Evolutionary conservation across 2,113 vertebrate species (phyloP).

Genomic region (Microcebus tavaratra): DNA sequence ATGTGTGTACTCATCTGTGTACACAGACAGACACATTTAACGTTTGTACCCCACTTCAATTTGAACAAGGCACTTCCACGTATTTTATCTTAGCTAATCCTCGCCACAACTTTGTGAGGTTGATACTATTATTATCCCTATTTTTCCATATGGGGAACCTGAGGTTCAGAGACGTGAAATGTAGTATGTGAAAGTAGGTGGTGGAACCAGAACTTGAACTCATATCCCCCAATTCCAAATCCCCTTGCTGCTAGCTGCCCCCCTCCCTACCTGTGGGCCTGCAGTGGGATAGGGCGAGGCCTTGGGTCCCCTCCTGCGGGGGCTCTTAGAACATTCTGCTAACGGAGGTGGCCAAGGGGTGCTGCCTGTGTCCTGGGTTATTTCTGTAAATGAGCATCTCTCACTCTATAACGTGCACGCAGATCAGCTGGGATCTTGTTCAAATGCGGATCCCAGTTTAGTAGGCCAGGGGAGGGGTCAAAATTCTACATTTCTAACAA

Average conservation of each 20-base stretch:
- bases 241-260: not conserved
- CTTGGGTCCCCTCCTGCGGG: fast-evolving
- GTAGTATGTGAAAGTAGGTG: not conserved
- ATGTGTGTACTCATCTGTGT: not conserved
- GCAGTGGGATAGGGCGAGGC: not conserved
- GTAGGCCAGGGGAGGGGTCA: not conserved
- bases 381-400: not conserved
- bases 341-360: not conserved
- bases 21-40: fast-evolving
- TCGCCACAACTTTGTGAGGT: not conserved
- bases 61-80: not conserved
- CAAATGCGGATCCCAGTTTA: not conserved
- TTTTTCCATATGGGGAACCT: not conserved
- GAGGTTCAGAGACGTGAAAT: not conserved
- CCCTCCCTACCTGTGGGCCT: no score
- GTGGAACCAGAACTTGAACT: not conserved
- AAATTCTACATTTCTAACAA: not conserved
- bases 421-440: not conserved
- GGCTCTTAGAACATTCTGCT: not conserved
- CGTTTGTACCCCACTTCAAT: not conserved
- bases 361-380: not conserved
- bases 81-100: not conserved
- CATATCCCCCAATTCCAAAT: not conserved
- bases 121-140: not conserved
- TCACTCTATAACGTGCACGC: not conserved